phyloP scores from a whole-genome alignment of 2,113 vertebrate genomes.

The Actenoides lindsayi region DNA sequence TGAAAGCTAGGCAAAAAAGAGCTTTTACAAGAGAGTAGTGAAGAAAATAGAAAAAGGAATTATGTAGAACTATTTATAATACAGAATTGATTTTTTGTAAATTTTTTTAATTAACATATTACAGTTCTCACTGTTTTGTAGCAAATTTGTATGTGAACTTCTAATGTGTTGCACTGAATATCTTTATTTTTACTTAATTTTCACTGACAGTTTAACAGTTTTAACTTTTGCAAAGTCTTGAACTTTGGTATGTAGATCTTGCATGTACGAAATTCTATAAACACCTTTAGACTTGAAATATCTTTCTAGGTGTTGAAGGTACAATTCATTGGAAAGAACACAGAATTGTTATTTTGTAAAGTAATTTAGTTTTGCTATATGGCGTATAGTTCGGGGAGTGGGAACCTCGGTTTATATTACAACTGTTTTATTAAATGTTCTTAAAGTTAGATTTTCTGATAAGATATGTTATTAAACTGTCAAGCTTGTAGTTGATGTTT shows the following conservation, averaged over 20 bases:
- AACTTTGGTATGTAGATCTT: not conserved
- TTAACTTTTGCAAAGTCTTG: slow-evolving; percentile 35
- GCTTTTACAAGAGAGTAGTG: slow-evolving; percentile 85
- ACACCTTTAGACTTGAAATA: not conserved
- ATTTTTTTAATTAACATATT: slow-evolving; percentile 31
- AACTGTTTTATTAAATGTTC: not conserved
- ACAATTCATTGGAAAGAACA: not conserved
- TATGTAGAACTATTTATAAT: slow-evolving; percentile 43
- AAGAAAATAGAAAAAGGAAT: not conserved
- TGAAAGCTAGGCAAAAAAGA: slow-evolving; percentile 89
- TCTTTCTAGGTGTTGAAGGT: not conserved
- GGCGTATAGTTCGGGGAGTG: not conserved
- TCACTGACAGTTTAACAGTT: slow-evolving; percentile 1
- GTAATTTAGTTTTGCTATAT: not conserved
- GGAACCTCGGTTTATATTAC: not conserved
- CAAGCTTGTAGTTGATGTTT: not conserved
- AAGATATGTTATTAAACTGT: not conserved
- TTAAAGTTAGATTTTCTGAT: slow-evolving; percentile 8
- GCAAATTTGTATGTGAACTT: slow-evolving; percentile 50
- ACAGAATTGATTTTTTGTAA: not conserved
- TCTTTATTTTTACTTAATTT: slow-evolving; percentile 27
- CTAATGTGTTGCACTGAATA: slow-evolving; percentile 69
- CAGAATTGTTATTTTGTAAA: slow-evolving; percentile 3
- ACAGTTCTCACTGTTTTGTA: slow-evolving; percentile 45
- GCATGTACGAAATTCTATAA: not conserved